Evolutionary conservation across 2,797 vertebrate species (phyloP).

Genomic region (Pangasius macronema): DNA sequence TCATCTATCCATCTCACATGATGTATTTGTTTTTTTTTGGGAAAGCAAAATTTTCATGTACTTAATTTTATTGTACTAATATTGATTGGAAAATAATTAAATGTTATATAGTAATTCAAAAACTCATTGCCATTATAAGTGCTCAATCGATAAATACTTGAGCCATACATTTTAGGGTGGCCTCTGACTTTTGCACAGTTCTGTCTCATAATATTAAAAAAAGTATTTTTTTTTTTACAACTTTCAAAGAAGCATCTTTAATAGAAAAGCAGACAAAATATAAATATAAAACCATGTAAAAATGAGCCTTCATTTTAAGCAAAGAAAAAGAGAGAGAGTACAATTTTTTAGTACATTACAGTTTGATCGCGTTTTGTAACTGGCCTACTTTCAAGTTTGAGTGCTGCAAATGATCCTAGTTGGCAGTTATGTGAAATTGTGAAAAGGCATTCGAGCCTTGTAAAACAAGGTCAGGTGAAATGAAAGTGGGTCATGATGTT

Average conservation of each 20-base stretch:
- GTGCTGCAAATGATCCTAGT: not conserved
- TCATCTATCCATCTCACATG: not conserved
- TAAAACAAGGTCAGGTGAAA: not conserved
- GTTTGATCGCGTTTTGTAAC: not conserved
- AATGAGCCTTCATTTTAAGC: not conserved
- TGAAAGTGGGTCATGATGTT: not conserved
- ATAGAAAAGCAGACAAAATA: not conserved
- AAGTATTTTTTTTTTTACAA: not conserved
- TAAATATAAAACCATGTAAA: not conserved
- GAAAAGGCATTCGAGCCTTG: not conserved
- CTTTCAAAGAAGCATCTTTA: not conserved
- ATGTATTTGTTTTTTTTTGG: not conserved
- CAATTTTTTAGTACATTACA: not conserved
- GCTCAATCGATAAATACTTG: not conserved
- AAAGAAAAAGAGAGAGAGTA: not conserved
- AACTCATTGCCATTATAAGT: not conserved
- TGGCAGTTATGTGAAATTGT: not conserved
- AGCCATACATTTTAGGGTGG: not conserved
- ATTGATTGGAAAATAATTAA: not conserved
- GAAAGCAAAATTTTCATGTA: not conserved
- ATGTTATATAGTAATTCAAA: not conserved
- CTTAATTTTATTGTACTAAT: not conserved
- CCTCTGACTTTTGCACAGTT: not conserved
- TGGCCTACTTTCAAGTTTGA: not conserved
- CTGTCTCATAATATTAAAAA: not conserved